Evolutionary conservation across 2,888 invertebrate species (phyloP), one percentile per base, ranked within the genome.

Genomic region (Dryocosmus kuriphilus): DNA sequence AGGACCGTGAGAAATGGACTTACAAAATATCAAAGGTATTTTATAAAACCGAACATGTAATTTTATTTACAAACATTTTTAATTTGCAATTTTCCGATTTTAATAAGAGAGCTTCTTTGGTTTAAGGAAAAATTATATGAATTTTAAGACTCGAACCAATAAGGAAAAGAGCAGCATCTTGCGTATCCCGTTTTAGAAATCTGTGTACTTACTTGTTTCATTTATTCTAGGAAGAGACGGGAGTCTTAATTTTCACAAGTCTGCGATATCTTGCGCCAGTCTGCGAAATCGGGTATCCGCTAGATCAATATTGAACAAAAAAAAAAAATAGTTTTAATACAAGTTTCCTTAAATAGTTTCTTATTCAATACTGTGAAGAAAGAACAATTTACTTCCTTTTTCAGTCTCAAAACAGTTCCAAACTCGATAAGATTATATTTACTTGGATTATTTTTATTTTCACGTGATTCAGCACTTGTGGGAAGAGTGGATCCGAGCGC

Each of bases 251-350:
- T 63, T 38, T 38, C 38, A 63, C 22, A 8, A 63, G 9, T 11
- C 32, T 32, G 62, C n/a, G 62, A 32, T n/a, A 30, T 62, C 19
- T 62, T n/a, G 19, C 62, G 30, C 32, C 30, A n/a, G 9, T 51
- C 32, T 60, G 60, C 7, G 14, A 16, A 27, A 60, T 19, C 3
- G 5, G 32, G n/a, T n/a, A 51, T n/a, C 51, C n/a, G n/a, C 8
- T 51, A 51, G 30, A 62, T 62, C 32, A 62, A 62, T 62, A 32
- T 62, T 62, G 62, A 51, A 51, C 2, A 7, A 51, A 51, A n/a
- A 51, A 51, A 51, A n/a, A n/a, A 16, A 19, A 46, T 46, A 2
- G n/a, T 51, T 41, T 14, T n/a, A n/a, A 51, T n/a, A n/a, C n/a
- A 51, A 51, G 51, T 51, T 51, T 0, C n/a, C 51, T 51, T n/a